phyloP scores from a whole-genome alignment of 2,113 vertebrate species.

The Tachuris rubrigastra region DNA sequence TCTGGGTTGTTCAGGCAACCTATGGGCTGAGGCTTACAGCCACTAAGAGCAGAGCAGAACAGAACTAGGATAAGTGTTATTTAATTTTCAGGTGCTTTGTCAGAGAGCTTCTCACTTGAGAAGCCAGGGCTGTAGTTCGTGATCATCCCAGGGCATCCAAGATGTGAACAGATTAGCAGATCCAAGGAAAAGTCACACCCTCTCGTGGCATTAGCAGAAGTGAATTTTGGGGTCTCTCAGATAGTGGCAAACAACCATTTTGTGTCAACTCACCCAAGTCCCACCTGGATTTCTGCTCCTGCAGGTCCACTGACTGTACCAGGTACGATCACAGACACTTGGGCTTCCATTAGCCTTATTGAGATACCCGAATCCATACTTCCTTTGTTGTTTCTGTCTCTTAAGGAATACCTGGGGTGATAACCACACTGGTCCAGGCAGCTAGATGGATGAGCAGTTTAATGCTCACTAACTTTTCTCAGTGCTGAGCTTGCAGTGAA shows the following conservation, averaged over 20 bases:
- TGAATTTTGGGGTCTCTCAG: neutral
- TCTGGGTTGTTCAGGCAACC: neutral
- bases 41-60: neutral
- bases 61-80: neutral
- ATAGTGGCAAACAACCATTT: accelerated
- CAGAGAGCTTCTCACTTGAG: neutral
- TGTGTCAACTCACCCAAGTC: neutral
- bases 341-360: neutral
- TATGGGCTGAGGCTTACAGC: neutral
- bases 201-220: neutral
- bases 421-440: neutral
- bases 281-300: neutral
- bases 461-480: neutral
- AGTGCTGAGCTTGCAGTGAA: neutral
- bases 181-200: neutral
- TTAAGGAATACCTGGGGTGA: neutral
- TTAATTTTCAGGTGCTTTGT: neutral
- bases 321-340: neutral
- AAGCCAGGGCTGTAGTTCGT: neutral
- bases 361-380: neutral
- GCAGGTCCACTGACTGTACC: neutral
- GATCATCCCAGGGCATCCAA: neutral
- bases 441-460: neutral
- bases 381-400: neutral
- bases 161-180: neutral